phyloP scores from a whole-genome alignment of 2,888 invertebrate species.

The Piscicola geometra region DNA sequence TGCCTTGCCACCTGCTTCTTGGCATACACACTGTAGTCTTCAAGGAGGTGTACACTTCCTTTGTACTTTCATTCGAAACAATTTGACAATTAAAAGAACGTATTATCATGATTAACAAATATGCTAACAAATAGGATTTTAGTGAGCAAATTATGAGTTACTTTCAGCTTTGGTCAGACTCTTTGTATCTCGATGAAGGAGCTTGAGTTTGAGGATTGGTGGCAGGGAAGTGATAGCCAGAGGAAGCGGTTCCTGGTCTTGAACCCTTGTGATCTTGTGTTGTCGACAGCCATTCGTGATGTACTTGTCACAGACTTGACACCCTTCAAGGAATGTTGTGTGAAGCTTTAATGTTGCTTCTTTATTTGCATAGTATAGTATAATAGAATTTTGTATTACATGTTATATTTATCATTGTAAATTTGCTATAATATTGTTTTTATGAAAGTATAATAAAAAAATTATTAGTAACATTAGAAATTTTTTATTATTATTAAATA shows the following conservation, averaged over 20 bases:
- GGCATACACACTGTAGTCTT: slow-evolving; percentile 63
- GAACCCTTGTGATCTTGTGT: slow-evolving; percentile 6
- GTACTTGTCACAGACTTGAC: neutral
- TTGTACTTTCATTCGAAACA: no score
- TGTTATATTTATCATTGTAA: no score
- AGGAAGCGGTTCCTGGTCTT: neutral
- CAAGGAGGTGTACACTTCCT: no score
- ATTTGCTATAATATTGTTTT: neutral
- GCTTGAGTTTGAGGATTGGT: neutral
- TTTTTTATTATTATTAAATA: neutral
- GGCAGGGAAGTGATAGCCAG: neutral
- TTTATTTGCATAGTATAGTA: neutral
- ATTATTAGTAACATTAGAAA: neutral
- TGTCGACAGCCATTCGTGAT: neutral
- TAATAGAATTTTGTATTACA: neutral
- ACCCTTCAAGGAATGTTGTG: neutral
- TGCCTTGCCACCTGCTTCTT: slow-evolving; percentile 66
- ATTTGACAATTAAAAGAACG: no score
- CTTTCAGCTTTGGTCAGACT: neutral
- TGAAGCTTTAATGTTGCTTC: neutral
- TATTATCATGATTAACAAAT: no score
- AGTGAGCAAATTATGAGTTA: neutral
- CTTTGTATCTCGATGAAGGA: neutral
- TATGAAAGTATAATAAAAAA: neutral
- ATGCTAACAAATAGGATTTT: neutral